These are phyloP conservation scores for Brachycybe producta DNA, from an alignment of 2,888 invertebrate genomes.

Conservation along the genomic window DNA sequence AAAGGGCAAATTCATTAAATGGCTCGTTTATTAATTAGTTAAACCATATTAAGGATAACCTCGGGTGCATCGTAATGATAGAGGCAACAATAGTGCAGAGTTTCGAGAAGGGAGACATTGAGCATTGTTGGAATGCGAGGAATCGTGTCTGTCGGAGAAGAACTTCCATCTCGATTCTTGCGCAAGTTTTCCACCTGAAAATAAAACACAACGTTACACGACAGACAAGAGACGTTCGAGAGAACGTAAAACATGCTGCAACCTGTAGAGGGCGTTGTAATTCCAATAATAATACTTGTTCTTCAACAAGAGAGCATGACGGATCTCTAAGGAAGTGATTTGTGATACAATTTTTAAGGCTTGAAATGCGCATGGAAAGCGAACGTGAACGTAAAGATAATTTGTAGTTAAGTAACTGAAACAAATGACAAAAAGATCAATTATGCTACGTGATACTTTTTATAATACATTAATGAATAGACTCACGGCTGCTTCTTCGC, in stretches of 20 bases:
- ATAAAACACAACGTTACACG: no score
- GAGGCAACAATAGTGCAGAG: conserved; percentile 12
- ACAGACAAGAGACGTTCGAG: no score
- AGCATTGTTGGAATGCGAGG: neutral
- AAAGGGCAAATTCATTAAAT: neutral
- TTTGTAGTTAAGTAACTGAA: conserved; percentile 15
- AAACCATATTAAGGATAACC: neutral
- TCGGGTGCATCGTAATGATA: conserved; percentile 12
- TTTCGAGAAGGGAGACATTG: neutral
- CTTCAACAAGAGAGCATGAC: neutral
- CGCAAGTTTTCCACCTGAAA: no score
- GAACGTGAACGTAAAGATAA: conserved; percentile 1
- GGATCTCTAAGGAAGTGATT: conserved; percentile 10
- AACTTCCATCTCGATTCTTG: no score
- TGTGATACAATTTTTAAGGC: conserved; percentile 2
- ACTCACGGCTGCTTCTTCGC: conserved; percentile 17
- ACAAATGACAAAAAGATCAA: neutral
- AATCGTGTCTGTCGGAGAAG: no score
- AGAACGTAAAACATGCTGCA: no score
- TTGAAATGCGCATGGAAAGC: neutral
- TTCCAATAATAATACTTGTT: conserved; percentile 11
- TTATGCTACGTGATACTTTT: neutral
- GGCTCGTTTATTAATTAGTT: neutral
- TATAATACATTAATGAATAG: neutral
- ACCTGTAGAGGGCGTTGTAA: conserved; percentile 2